phyloP scores from a whole-genome alignment of 64 coral and sea anemone species.

The Montipora cactus region DNA sequence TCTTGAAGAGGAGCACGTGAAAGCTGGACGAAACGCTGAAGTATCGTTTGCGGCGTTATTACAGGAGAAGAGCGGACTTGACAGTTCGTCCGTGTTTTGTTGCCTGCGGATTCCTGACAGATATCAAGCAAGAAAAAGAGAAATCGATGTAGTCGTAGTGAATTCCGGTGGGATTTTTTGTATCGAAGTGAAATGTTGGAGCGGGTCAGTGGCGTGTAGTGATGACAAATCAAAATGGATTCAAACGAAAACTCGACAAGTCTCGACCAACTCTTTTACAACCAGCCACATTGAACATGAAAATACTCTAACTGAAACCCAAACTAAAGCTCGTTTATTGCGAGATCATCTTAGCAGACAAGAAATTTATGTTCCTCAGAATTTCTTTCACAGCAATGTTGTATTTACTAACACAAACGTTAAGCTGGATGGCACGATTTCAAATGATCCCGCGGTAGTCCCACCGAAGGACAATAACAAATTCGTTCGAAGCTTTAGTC shows the following conservation, averaged over 20 bases:
- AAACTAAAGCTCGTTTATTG: conserved; percentile 73
- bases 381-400: conserved; percentile 74
- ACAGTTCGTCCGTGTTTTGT: conserved; percentile 92
- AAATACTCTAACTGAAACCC: conserved; percentile 71
- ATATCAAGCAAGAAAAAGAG: conserved; percentile 90
- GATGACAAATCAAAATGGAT: conserved; percentile 80
- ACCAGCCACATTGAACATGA: conserved; percentile 93
- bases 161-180: conserved; percentile 81
- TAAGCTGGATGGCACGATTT: conserved; percentile 75
- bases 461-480: conserved; percentile 51
- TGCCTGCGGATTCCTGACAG: conserved; percentile 88
- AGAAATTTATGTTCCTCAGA: conserved; percentile 67
- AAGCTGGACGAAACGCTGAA: conserved; percentile 92
- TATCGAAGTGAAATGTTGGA: conserved; percentile 92
- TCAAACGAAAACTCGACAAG: conserved; percentile 79
- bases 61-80: conserved; percentile 72
- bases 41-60: conserved; percentile 71
- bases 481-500: conserved; percentile 88
- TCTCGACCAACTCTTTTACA: conserved; percentile 69
- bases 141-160: conserved; percentile 92
- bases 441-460: conserved; percentile 73
- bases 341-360: conserved; percentile 84
- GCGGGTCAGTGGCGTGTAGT: conserved; percentile 69
- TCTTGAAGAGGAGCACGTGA: conserved; percentile 84
- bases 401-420: conserved; percentile 88